Conservation (phyloP, 2,888 invertebrate genomes). For the Bembecia ichneumoniformis region DNA sequence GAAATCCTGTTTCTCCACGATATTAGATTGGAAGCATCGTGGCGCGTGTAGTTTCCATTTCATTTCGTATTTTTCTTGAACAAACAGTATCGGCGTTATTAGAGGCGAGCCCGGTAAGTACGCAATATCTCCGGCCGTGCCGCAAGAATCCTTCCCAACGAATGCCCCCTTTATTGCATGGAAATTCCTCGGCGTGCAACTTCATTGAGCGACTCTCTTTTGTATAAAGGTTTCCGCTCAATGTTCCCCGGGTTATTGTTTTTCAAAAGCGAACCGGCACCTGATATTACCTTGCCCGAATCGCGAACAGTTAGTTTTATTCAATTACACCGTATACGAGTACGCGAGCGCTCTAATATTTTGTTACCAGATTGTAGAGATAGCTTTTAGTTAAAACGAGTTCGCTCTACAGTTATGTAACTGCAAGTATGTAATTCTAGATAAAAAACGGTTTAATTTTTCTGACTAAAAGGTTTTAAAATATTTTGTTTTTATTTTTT, state of each 20-base stretch:
- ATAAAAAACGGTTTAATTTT: too few species aligned
- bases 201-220: slow-evolving; percentile 64
- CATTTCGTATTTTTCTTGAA: slow-evolving; percentile 62
- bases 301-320: slow-evolving; percentile 55
- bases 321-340: slow-evolving; percentile 33
- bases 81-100: slow-evolving; percentile 65
- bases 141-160: slow-evolving; percentile 39
- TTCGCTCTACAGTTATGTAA: too few species aligned
- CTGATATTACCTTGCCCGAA: slow-evolving; percentile 56
- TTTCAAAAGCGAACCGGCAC: slow-evolving; percentile 56
- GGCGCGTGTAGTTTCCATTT: slow-evolving; percentile 53
- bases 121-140: slow-evolving; percentile 58
- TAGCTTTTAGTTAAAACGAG: too few species aligned
- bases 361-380: neutral
- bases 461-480: too few species aligned
- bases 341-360: neutral
- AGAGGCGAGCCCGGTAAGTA: slow-evolving; percentile 64
- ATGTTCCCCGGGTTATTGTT: slow-evolving; percentile 66
- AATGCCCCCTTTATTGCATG: slow-evolving; percentile 65
- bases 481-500: too few species aligned
- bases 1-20: slow-evolving; percentile 26
- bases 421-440: too few species aligned
- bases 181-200: slow-evolving; percentile 68
- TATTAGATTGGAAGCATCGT: slow-evolving; percentile 54
- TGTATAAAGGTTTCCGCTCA: slow-evolving; percentile 60